Conservation (phyloP, 2,888 invertebrate species). For the Smittia sp. region DNA sequence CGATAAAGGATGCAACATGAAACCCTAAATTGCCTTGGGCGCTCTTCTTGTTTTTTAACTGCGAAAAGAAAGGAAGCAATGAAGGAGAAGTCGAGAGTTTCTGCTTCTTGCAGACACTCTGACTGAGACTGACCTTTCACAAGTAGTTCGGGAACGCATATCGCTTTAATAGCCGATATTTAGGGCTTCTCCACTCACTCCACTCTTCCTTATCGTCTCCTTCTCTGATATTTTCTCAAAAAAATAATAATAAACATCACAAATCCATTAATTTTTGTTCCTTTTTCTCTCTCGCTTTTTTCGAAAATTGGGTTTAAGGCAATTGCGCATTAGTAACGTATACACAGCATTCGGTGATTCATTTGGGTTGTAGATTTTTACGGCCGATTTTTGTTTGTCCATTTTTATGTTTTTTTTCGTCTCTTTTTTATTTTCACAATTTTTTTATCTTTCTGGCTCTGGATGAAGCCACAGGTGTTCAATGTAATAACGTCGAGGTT, state of each 20-base stretch:
- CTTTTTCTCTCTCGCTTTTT: background rate
- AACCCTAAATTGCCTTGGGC: background rate
- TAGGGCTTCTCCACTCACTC: background rate
- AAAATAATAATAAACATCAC: slow-evolving; percentile 32
- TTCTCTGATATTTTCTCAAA: background rate
- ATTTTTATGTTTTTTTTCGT: slow-evolving; percentile 33
- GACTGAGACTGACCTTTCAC: slow-evolving; percentile 32
- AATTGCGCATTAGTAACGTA: slow-evolving; percentile 33
- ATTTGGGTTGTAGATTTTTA: slow-evolving; percentile 36
- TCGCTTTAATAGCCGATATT: slow-evolving; percentile 24
- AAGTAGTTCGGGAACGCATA: background rate
- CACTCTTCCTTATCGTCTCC: slow-evolving; percentile 12
- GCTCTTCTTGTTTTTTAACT: background rate
- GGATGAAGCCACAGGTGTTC: slow-evolving; percentile 39
- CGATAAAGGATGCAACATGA: slow-evolving; percentile 20
- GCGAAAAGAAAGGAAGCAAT: background rate
- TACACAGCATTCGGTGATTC: slow-evolving; percentile 31
- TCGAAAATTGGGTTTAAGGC: slow-evolving; percentile 21
- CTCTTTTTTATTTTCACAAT: slow-evolving; percentile 33
- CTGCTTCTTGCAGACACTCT: slow-evolving; percentile 5
- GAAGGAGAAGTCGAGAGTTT: background rate
- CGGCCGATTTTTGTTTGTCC: slow-evolving; percentile 37
- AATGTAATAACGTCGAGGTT: slow-evolving; percentile 16
- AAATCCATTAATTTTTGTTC: slow-evolving; percentile 35
- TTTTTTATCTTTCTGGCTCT: slow-evolving; percentile 10